These are phyloP conservation scores for Trematocara stigmaticum DNA, from an alignment of 2,113 vertebrate species.

Conservation along the genomic window DNA sequence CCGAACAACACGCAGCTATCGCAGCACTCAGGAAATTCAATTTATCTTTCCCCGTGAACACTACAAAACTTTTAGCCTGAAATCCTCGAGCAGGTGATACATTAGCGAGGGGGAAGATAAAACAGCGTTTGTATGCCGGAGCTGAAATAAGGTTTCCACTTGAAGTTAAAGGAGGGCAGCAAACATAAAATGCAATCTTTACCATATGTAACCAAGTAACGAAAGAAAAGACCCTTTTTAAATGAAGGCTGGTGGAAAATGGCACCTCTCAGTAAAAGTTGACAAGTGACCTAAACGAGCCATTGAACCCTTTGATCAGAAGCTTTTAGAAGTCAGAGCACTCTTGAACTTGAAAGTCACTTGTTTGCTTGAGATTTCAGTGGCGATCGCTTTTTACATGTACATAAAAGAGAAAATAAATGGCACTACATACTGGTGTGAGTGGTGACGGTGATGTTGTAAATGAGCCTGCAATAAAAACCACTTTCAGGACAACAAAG, in stretches of 20 bases:
- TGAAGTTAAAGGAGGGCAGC: not conserved
- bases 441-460: not conserved
- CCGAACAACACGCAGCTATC: constrained; percentile 5
- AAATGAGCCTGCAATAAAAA: constrained; percentile 37
- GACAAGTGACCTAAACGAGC: constrained; percentile 34
- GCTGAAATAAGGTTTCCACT: not conserved
- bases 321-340: constrained; percentile 39
- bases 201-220: not conserved
- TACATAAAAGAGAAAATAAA: constrained; percentile 43
- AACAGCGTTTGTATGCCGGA: not conserved
- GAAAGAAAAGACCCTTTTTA: not conserved
- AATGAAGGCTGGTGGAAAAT: not conserved
- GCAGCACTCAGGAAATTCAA: constrained; percentile 23
- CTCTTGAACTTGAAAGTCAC: constrained; percentile 46
- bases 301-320: constrained; percentile 48
- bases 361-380: constrained; percentile 45
- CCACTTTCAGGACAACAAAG: constrained; percentile 12
- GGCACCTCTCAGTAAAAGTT: constrained; percentile 15
- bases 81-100: not conserved
- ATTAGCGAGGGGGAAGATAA: not conserved
- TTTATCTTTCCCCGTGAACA: constrained; percentile 16
- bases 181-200: not conserved
- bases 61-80: constrained; percentile 6
- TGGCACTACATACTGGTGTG: not conserved
- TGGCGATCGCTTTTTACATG: constrained; percentile 33